These are phyloP conservation scores for Ambastaia sidthimunki DNA, from an alignment of 2,797 vertebrate species.

Conservation along the genomic window DNA sequence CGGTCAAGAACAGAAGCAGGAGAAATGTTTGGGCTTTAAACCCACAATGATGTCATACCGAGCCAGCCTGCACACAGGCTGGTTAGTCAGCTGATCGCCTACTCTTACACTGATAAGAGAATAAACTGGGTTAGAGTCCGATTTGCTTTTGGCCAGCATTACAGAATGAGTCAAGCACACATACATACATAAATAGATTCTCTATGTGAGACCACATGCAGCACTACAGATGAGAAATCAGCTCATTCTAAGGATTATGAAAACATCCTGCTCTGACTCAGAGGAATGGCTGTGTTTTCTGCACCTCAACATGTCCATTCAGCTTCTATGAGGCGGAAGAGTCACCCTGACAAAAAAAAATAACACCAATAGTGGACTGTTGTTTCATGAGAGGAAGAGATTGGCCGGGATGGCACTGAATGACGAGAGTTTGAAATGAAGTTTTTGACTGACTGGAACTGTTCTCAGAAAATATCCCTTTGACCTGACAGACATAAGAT, in stretches of 20 bases:
- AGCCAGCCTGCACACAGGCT: neutral
- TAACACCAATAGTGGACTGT: neutral
- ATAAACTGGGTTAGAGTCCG: conserved; percentile 39
- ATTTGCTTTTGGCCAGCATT: conserved; percentile 19
- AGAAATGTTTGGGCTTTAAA: neutral
- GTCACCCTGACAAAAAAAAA: neutral
- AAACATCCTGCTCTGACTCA: conserved; percentile 25
- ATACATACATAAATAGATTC: neutral
- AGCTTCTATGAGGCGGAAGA: conserved; percentile 39
- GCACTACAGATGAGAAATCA: neutral
- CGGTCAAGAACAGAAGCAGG: neutral
- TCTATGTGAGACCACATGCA: neutral
- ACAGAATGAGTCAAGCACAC: neutral
- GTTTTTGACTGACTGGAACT: neutral
- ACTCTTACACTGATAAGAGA: conserved; percentile 39
- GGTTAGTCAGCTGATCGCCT: conserved; percentile 15
- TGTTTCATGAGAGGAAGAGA: neutral
- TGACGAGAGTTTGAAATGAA: neutral
- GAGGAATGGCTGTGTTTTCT: neutral
- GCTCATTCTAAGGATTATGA: neutral
- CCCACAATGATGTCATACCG: conserved; percentile 19
- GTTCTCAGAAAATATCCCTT: too few relatives aligned
- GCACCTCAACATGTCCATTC: conserved; percentile 18
- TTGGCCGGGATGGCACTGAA: neutral
- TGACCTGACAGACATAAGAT: neutral